Base-by-base conservation (phyloP, 1,140 invertebrate genomes). In the Carposina sasakii region DNA sequence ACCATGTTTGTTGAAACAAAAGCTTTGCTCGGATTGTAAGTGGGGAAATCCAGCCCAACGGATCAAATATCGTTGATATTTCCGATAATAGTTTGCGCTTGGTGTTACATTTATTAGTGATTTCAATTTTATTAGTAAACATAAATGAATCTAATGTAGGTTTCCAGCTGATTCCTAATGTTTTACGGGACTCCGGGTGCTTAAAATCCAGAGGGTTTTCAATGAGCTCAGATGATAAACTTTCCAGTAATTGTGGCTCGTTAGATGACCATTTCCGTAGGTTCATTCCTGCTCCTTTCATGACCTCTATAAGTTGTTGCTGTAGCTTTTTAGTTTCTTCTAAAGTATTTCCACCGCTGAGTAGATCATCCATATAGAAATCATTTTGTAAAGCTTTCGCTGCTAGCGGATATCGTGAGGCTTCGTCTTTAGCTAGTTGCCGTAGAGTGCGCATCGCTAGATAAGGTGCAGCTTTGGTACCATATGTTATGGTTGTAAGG, bases 331-430 rank as follows among this genome's bases (percentile, higher is more conserved):
- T 41, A 13, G 50, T 57, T n/a, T 69, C 57, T 31, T 67, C 48
- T 34, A 54, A 6, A 2, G 48, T 60, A 9, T 63, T 40, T 1
- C 30, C 37, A 10, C 72, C 74, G 4, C 64, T 53, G 4, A 83
- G 46, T 0, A 73, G 9, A 47, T 85, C 71, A 46, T 83, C 81
- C 20, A 79, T 52, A 44, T 71, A 79, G 30, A 76, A 67, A 34
- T 72, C 61, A 19, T 60, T 41, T 36, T 41, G 47, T 5, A 57
- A 44, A 2, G 58, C 49, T 21, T 49, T 39, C n/a, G 26, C 13
- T 8, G 40, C 54, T 33, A 21, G 12, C 15, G 33, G 50, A 48
- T 49, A 54, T 0, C 55, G 22, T 1, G 34, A 6, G 16, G 24
- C 34, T 43, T 60, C 51, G 15, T 64, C 57, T 15, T 53, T 34